phyloP scores from a whole-genome alignment of 2,888 invertebrate genomes.

The Magallana nippona region DNA sequence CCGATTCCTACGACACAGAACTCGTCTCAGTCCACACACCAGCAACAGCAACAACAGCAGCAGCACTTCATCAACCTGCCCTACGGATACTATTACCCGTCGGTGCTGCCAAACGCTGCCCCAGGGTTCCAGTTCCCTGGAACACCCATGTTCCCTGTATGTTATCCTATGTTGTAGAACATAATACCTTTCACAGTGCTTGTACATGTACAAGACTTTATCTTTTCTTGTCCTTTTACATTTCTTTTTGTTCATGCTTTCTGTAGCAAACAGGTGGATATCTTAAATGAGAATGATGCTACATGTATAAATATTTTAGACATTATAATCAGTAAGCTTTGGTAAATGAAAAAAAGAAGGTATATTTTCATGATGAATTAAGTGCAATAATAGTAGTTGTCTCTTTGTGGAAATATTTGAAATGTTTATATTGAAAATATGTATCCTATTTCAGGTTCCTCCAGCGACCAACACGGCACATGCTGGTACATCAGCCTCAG shows the following conservation, averaged over 20 bases:
- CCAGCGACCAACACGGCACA: slow-evolving; percentile 85
- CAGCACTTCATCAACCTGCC: slow-evolving; percentile 85
- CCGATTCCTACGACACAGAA: slow-evolving; percentile 87
- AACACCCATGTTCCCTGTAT: slow-evolving; percentile 71
- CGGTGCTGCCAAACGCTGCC: slow-evolving; percentile 74
- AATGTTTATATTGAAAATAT: background rate
- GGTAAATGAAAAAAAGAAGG: no score
- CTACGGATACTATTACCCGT: slow-evolving; percentile 87
- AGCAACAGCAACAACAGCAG: slow-evolving; percentile 83
- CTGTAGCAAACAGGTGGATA: no score
- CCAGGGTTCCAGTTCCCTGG: slow-evolving; percentile 80
- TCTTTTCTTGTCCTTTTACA: no score
- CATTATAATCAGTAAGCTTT: no score
- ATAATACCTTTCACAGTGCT: no score
- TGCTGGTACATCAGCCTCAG: slow-evolving; percentile 84
- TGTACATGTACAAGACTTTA: no score
- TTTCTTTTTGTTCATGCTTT: no score
- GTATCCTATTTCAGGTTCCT: slow-evolving; percentile 79
- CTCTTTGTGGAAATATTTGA: background rate
- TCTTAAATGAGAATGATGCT: no score
- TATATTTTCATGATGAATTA: no score
- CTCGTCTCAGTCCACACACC: slow-evolving; percentile 81
- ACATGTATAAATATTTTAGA: no score
- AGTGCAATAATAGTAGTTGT: no score
- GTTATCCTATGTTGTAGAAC: background rate